Evolutionary conservation across 2,888 invertebrate species (phyloP), one percentile per base, ranked within the genome.

Genomic region (Trichopoda pennipes): DNA sequence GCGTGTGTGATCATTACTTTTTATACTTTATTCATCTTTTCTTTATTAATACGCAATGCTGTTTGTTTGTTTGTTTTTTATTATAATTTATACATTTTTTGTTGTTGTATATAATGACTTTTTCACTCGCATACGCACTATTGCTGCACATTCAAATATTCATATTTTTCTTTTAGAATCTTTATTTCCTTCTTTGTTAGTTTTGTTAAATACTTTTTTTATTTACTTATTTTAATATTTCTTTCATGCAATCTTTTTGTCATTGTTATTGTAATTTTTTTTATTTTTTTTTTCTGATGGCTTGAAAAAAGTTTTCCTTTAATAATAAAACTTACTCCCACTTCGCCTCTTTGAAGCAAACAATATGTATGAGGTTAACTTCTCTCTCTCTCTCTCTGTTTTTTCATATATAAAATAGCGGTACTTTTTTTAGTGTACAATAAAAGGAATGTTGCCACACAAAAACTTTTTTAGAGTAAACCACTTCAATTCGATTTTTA

Each of bases 181-280:
- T 14, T 19, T 28, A 28, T 56, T 47, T 69, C 44, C 19, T 14
- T 69, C 58, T 49, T 70, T 58, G 17, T 56, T 58, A 35, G 38
- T 47, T 66, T 42, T 53, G 44, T 56, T 56, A 7, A 55, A 28
- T 28, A 55, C 42, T 17, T 55, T 68, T n/a, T 69, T 56, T 44
- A 69, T 32, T 56, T 44, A 69, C 19, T 69, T 44, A 8, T 55
- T 60, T 58, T 49, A 21, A 28, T 8, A 70, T n/a, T 28, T 70
- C 12, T 17, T 61, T 38, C 56, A 44, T 51, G 35, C 63, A 69
- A 77, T 77, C 76, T 10, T 51, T 55, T 12, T 69, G 64, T 56
- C 63, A 63, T 56, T 76, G 51, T 53, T 49, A 38, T 63, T 68
- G 44, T 60, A 38, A 23, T 53, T 60, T 42, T 53, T 44, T 47